Conservation (phyloP, 2,113 vertebrate species). For the Phaethornis superciliosus region DNA sequence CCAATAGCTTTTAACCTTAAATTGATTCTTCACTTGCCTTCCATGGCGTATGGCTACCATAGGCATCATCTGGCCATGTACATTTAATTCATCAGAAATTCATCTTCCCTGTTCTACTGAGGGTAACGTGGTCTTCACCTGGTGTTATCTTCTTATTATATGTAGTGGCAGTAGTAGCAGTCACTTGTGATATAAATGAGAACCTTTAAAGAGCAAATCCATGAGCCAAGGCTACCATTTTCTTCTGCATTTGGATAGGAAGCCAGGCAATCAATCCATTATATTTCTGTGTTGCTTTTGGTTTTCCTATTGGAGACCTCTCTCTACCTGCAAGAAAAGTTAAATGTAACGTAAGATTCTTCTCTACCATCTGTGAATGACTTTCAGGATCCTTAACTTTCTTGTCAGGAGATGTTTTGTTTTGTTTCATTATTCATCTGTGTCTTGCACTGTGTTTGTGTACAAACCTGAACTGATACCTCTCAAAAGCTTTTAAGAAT, state of each 20-base stretch:
- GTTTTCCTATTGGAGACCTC: neutral
- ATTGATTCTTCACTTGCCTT: neutral
- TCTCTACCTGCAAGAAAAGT: neutral
- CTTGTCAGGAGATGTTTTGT: neutral
- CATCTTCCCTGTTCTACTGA: neutral
- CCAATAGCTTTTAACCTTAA: neutral
- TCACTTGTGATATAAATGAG: neutral
- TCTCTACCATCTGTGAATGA: neutral
- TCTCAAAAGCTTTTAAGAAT: neutral
- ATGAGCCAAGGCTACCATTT: neutral
- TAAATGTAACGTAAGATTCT: neutral
- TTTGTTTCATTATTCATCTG: neutral
- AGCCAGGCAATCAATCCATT: neutral
- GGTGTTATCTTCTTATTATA: neutral
- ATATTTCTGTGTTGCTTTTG: neutral
- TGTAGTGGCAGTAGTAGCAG: neutral
- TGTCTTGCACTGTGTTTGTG: neutral
- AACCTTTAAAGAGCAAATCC: neutral
- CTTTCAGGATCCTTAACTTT: neutral
- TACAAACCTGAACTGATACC: neutral
- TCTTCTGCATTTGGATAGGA: neutral
- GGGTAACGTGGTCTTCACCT: neutral
- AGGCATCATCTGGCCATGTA: fast-evolving
- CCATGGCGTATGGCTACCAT: neutral
- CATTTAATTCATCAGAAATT: neutral